phyloP scores from a whole-genome alignment of 2,113 vertebrate genomes.

The Cyanoderma ruficeps region DNA sequence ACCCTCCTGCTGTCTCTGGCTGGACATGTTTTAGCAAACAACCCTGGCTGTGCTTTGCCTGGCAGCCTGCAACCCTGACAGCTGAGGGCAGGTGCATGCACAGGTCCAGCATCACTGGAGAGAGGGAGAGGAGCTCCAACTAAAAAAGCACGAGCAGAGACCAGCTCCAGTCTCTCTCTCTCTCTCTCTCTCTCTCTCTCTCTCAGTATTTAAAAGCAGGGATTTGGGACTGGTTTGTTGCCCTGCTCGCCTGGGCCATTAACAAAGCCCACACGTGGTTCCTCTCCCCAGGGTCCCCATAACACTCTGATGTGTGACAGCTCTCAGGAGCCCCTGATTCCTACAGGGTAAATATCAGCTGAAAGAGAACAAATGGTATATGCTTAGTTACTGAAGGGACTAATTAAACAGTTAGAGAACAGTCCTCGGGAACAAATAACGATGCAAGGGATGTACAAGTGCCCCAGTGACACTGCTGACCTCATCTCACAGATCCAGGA shows the following conservation, averaged over 20 bases:
- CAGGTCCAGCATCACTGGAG: rapidly evolving
- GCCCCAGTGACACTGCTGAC: not conserved
- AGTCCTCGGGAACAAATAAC: not conserved
- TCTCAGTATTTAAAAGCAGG: not conserved
- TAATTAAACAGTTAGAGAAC: not conserved
- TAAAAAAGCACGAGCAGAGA: not conserved
- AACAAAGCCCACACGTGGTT: not conserved
- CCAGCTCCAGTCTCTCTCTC: not conserved
- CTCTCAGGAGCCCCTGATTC: not conserved
- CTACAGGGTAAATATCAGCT: not conserved
- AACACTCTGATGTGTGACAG: not conserved
- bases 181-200: not conserved
- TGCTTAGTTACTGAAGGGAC: not conserved
- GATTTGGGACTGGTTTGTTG: not conserved
- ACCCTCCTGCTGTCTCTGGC: not conserved
- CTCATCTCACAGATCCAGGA: not conserved
- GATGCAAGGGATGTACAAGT: not conserved
- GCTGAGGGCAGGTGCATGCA: not conserved
- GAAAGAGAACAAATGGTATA: not conserved
- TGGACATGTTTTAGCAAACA: not conserved
- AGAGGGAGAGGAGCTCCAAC: not conserved
- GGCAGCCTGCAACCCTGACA: rapidly evolving
- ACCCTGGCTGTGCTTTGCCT: not conserved
- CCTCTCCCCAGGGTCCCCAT: not conserved
- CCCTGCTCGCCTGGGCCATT: not conserved